Evolutionary conservation across 2,888 invertebrate species (phyloP), one percentile per base, ranked within the genome.

Genomic region (Balanococcus diminutus): DNA sequence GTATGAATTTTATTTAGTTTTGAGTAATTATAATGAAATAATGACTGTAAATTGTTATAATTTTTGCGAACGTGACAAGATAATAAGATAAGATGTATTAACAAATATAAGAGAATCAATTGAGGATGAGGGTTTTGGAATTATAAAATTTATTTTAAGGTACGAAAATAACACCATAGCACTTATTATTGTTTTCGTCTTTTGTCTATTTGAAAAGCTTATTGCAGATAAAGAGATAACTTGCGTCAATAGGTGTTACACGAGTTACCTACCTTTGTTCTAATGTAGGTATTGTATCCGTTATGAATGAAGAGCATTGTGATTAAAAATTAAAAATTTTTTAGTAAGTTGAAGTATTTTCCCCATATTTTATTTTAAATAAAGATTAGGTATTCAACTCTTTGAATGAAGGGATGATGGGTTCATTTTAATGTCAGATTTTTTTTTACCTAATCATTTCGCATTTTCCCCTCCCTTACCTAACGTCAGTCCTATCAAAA

Each of bases 91-190:
- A 56, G 19, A 56, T 51, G n/a, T n/a, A n/a, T 51, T 51, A 51
- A 51, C 5, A 51, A 83, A 83, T 82, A 36, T 16, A 31, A 75
- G 32, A 75, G 75, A 36, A 75, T 75, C 32, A 75, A 75, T 75
- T 75, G 75, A 32, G 75, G 16, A 31, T 75, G 16, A 32, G n/a
- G 75, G 75, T 28, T 31, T 14, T 32, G 31, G 28, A 19, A 31
- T 75, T 75, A n/a, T 75, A 5, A 32, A 9, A 31, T 75, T 36
- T 75, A n/a, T 31, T 75, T 31, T 75, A 75, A 19, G 31, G 0
- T 32, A 8, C 16, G n/a, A n/a, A 75, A 75, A 75, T 32, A 31
- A 16, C 31, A 31, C 19, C 75, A 14, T 75, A 36, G 31, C 31
- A 32, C 75, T 32, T 31, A 8, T 75, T 32, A 31, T 32, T 75